Percentiles rank a stretch among this genome's conserved stretches.
Evolutionary conservation across 2,888 invertebrate species (phyloP).

Genomic region (Sericinus montela): DNA sequence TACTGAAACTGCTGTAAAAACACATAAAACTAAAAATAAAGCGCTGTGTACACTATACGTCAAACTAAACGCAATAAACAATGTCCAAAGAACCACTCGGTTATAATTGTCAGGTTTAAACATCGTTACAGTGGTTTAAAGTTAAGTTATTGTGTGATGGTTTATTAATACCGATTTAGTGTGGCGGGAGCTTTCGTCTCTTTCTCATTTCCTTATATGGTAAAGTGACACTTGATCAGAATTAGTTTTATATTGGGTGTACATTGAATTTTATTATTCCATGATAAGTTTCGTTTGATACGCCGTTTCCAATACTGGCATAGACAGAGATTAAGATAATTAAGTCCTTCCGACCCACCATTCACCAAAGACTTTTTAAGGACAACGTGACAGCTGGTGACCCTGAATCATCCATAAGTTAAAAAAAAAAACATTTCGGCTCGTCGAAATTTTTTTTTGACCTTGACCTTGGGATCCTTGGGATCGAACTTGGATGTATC

Average conservation of each 20-base stretch:
- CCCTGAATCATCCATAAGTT: too few relatives aligned
- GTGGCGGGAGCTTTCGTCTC: constrained; percentile 6
- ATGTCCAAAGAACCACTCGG: constrained; percentile 48
- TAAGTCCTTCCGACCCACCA: too few relatives aligned
- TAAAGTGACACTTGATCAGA: neutral
- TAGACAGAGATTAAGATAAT: too few relatives aligned
- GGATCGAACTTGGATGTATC: too few relatives aligned
- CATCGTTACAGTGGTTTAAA: constrained; percentile 45
- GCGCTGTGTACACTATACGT: constrained; percentile 44
- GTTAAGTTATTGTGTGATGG: constrained; percentile 46
- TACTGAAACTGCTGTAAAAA: constrained; percentile 51
- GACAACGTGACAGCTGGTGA: too few relatives aligned
- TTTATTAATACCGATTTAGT: constrained; percentile 37
- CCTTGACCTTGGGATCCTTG: too few relatives aligned
- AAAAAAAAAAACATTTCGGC: too few relatives aligned
- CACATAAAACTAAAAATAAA: constrained; percentile 61
- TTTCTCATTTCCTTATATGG: neutral
- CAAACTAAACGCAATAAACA: constrained; percentile 56
- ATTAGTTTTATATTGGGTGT: neutral
- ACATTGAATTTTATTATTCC: neutral
- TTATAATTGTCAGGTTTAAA: constrained; percentile 62
- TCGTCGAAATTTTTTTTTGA: too few relatives aligned
- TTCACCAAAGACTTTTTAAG: too few relatives aligned
- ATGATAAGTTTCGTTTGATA: too few relatives aligned
- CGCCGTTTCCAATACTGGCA: too few relatives aligned